Percentiles rank a stretch among this genome's conserved stretches.
Evolutionary conservation across 2,888 invertebrate genomes (phyloP).

Genomic region (Lamellibrachia satsuma): DNA sequence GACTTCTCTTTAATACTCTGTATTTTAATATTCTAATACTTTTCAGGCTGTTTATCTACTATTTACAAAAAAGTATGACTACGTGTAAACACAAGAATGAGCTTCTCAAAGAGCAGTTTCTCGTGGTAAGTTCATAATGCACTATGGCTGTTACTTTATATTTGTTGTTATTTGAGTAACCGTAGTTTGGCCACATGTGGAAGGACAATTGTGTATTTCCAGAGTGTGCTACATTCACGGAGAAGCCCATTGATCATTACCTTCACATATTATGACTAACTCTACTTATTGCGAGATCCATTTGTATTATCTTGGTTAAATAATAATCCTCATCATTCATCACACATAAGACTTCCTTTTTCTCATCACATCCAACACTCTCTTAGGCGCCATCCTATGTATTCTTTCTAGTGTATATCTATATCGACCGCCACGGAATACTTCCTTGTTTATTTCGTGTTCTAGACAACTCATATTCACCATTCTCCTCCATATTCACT

Average conservation of each 20-base stretch:
- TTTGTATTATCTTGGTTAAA: neutral
- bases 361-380: neutral
- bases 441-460: too few species aligned
- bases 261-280: neutral
- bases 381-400: neutral
- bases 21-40: neutral
- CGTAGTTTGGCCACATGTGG: too few species aligned
- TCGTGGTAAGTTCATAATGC: slow-evolving; percentile 1
- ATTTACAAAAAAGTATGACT: neutral
- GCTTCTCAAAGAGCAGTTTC: slow-evolving; percentile 19
- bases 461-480: too few species aligned
- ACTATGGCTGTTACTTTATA: neutral
- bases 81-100: neutral
- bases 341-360: neutral
- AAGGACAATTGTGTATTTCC: too few species aligned
- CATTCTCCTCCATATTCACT: too few species aligned
- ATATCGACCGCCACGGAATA: too few species aligned
- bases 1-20: neutral
- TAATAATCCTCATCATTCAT: neutral
- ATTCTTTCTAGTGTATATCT: neutral
- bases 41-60: slow-evolving; percentile 18
- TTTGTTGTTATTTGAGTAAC: neutral
- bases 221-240: too few species aligned
- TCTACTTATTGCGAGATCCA: too few species aligned
- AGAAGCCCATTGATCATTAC: too few species aligned